Evolutionary conservation across 2,797 vertebrate genomes (phyloP), one percentile per base, ranked within the genome.

Genomic region (Helarctos malayanus): DNA sequence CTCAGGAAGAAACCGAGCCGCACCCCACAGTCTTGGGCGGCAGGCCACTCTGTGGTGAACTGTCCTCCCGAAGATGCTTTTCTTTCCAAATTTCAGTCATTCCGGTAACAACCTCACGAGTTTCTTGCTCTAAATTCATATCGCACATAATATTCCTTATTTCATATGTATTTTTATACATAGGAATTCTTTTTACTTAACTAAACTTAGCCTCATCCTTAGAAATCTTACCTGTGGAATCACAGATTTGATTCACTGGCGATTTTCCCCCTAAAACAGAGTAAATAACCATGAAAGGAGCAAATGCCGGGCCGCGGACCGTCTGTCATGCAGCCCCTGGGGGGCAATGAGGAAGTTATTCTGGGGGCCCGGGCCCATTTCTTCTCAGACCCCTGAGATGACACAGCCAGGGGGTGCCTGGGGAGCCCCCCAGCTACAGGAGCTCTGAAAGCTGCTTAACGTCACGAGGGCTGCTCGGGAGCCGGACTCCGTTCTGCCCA

Each of bases 1-100:
- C 79, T 98, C 95, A 97, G 89, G 86, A 88, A 86, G 96, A 93
- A 94, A 93, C 78, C 69, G 78, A 63, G 89, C 83, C 96, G 38
- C 98, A 97, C 96, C 97, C 89, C 92, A 25, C 15, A 57, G 63
- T 61, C 25, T 15, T 38, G 78, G 91, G 89, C 47, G 23, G 4
- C 4, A 32, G 93, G 89, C 73, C 35, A 1, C 80, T 92, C 84
- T 97, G 92, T 41, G 96, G 96, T 61, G 56, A 81, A 35, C 65
- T 57, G 71, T 79, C 52, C 23, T 94, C 76, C 92, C 81, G 71
- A 63, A 84, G 80, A 68, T 52, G 87, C 56, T 86, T 56, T 41
- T 21, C 41, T 81, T 29, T 12, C 81, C 97, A 93, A 94, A 75
- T 93, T 92, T 92, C 69, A 92, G 87, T 97, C 87, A 95, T 97